Evolutionary conservation across 2,113 vertebrate species (phyloP).

Genomic region (Columba livia): DNA sequence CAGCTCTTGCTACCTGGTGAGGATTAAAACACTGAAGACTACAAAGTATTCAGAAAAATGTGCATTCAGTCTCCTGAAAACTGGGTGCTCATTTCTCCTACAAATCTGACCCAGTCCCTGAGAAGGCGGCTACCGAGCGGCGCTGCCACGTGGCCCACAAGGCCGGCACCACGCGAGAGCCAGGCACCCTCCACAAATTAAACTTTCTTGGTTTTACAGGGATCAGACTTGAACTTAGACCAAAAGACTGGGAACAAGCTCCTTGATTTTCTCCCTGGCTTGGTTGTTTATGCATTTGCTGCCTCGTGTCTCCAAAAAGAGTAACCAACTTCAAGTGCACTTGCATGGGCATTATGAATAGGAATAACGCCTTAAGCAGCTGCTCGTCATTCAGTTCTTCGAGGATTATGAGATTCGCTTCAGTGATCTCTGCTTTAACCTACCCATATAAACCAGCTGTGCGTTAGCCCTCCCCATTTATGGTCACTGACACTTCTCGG

Average conservation of each 20-base stretch:
- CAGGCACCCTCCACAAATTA: not conserved
- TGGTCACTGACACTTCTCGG: conserved; percentile 28
- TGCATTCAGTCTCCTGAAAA: not conserved
- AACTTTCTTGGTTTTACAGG: not conserved
- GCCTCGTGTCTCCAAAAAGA: conserved; percentile 28
- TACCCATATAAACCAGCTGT: conserved; percentile 43
- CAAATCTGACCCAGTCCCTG: not conserved
- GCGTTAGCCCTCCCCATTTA: conserved; percentile 28
- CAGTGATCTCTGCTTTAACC: conserved; percentile 53
- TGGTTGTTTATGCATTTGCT: not conserved
- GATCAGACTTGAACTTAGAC: not conserved
- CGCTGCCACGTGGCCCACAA: not conserved
- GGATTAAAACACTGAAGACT: not conserved
- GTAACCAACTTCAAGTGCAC: conserved; percentile 35
- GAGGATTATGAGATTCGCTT: conserved; percentile 25
- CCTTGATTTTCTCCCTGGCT: not conserved
- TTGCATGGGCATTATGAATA: conserved; percentile 26
- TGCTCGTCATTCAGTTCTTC: conserved; percentile 33
- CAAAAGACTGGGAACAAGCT: not conserved
- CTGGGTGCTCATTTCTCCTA: not conserved
- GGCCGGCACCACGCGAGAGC: fast-evolving
- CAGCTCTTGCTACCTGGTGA: not conserved
- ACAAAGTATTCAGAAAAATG: not conserved
- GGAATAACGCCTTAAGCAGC: conserved; percentile 44
- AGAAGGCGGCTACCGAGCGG: not conserved